Evolutionary conservation across 1,140 invertebrate species (phyloP).

Genomic region (Bombus difficillimus): DNA sequence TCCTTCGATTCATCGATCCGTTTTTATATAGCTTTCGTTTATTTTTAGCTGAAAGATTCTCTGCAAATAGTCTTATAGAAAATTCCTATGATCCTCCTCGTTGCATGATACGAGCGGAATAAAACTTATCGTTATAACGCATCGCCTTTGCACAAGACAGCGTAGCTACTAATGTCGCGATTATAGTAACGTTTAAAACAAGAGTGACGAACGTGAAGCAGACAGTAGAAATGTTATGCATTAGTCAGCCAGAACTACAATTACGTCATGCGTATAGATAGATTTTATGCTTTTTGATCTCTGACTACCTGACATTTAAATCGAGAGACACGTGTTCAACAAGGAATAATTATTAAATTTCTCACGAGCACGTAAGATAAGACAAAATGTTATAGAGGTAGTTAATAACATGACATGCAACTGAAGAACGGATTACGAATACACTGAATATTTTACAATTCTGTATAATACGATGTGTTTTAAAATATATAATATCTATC

Average conservation of each 20-base stretch:
- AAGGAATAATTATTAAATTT: not conserved
- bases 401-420: not conserved
- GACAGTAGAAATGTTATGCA: slow-evolving; percentile 59
- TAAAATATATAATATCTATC: not conserved
- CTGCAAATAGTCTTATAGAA: slow-evolving; percentile 42
- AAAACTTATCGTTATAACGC: not conserved
- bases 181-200: not conserved
- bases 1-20: slow-evolving; percentile 53
- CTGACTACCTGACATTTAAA: not conserved
- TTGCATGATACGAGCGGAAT: not conserved
- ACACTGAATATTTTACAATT: not conserved
- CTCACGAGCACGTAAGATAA: not conserved
- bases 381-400: not conserved
- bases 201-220: slow-evolving; percentile 1
- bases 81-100: slow-evolving; percentile 4
- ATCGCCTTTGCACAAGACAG: not conserved
- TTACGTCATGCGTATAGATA: slow-evolving; percentile 52
- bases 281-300: not conserved
- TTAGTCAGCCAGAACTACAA: slow-evolving; percentile 49
- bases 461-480: not conserved
- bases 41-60: slow-evolving; percentile 45
- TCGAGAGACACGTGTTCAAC: not conserved
- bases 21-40: slow-evolving; percentile 29
- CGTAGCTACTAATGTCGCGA: too few species aligned
- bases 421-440: not conserved